phyloP scores from a whole-genome alignment of 2,113 vertebrate species.

The Coryphaenoides rupestris region DNA sequence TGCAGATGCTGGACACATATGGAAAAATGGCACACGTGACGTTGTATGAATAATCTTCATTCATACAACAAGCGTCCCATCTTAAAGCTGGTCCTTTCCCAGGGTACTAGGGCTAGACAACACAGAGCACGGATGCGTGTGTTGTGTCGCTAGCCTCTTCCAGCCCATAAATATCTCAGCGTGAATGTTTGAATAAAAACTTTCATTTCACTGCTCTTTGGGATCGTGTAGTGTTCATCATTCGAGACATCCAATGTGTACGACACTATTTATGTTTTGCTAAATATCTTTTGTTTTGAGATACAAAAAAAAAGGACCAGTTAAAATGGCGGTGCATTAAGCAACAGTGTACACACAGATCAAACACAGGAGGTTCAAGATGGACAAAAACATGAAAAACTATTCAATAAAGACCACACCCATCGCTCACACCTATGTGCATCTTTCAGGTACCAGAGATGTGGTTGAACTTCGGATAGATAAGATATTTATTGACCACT shows the following conservation, averaged over 20 bases:
- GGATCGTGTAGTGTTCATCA: too few relatives aligned
- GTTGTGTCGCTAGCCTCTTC: neutral
- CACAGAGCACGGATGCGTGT: neutral
- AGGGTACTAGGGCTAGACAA: neutral
- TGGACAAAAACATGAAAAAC: slow-evolving; percentile 5
- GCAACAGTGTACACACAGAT: slow-evolving; percentile 17
- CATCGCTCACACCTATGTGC: too few relatives aligned
- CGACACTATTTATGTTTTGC: neutral
- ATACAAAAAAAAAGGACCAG: slow-evolving; percentile 29
- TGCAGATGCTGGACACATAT: slow-evolving; percentile 57
- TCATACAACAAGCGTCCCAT: slow-evolving; percentile 42
- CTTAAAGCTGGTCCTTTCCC: slow-evolving; percentile 57
- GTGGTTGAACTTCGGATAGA: too few relatives aligned
- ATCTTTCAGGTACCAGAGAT: too few relatives aligned
- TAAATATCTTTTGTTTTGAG: neutral
- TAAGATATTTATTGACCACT: too few relatives aligned
- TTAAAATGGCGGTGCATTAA: slow-evolving; percentile 59
- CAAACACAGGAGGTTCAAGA: slow-evolving; percentile 26
- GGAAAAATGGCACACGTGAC: slow-evolving; percentile 54
- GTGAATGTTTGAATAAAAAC: neutral
- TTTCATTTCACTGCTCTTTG: too few relatives aligned
- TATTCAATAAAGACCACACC: too few relatives aligned
- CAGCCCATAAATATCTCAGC: neutral
- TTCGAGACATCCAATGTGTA: neutral
- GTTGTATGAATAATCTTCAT: slow-evolving; percentile 43